Conservation (phyloP, 2,888 invertebrate species). For the Hartigia nigra region DNA sequence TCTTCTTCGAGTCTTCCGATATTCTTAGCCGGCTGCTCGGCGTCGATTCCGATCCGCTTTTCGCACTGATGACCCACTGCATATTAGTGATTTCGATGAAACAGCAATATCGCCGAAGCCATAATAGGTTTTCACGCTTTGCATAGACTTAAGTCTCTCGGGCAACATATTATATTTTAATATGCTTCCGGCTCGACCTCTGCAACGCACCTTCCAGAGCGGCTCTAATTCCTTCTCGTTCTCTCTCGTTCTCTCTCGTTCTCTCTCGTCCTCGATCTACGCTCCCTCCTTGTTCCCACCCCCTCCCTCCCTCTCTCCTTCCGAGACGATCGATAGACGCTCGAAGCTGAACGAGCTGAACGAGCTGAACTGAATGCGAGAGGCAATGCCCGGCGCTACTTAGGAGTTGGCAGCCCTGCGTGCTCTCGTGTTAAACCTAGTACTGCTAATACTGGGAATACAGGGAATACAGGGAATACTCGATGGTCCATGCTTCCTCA, state of each 20-base stretch:
- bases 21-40: too few species aligned
- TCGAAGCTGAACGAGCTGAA: too few species aligned
- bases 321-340: too few species aligned
- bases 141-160: conserved; percentile 57
- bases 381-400: too few species aligned
- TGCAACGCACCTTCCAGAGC: conserved; percentile 4
- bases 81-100: conserved; percentile 60
- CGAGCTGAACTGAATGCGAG: too few species aligned
- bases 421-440: too few species aligned
- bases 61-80: conserved; percentile 20
- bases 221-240: conserved; percentile 1
- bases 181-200: conserved; percentile 35
- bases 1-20: too few species aligned
- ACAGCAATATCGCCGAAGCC: conserved; percentile 61
- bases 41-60: background rate
- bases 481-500: background rate
- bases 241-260: background rate
- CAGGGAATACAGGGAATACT: background rate
- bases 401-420: too few species aligned
- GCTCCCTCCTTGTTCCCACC: too few species aligned
- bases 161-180: conserved; percentile 34
- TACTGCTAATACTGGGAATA: background rate
- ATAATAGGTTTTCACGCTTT: conserved; percentile 56
- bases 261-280: background rate
- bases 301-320: too few species aligned